Base-by-base conservation (phyloP, 2,797 vertebrate genomes). In the Crax fasciolata region DNA sequence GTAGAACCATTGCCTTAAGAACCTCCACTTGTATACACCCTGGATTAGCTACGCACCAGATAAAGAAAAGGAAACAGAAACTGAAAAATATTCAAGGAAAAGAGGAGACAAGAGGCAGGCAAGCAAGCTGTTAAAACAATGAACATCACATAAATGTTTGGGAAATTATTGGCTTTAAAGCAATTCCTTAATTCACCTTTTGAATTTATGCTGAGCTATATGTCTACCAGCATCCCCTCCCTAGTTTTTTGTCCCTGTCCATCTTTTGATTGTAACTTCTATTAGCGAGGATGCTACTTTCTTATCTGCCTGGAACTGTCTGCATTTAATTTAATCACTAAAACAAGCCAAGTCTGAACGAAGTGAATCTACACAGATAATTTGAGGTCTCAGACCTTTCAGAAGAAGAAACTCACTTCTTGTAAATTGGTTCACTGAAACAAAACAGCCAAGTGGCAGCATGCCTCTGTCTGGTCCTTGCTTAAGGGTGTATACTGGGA, bases 11-110 rank as follows among this genome's bases (percentile, higher is more conserved):
- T 94, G 76, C 63, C 71, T 76, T 84, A 94, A 94, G 79, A 39
- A 79, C 32, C 57, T 51, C 63, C 46, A 46, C 32, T 87, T 88
- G 30, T 46, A 58, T 30, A 78, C 19, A 44, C 51, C 24, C 23
- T 63, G 62, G 14, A 65, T 73, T 88, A 91, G 30, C 46, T 62
- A 13, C 23, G 17, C 13, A 51, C 11, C 30, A 59, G 41, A 55
- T 23, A 92, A 79, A 91, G 54, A 44, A 90, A 93, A 72, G 16
- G 66, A 93, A 96, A 74, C 13, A 92, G 32, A 91, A 54, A 38
- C 14, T 1, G 2, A 63, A 51, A 95, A 91, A 89, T 13, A 66
- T 14, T 8, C 5, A 6, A 35, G 46, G 4, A 82, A 89, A 77
- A 79, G 4, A 71, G 11, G 7, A 86, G 23, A 76, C 44, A 23